These are phyloP conservation scores for Agrilus mali DNA, from an alignment of 2,888 invertebrate species.

Conservation along the genomic window DNA sequence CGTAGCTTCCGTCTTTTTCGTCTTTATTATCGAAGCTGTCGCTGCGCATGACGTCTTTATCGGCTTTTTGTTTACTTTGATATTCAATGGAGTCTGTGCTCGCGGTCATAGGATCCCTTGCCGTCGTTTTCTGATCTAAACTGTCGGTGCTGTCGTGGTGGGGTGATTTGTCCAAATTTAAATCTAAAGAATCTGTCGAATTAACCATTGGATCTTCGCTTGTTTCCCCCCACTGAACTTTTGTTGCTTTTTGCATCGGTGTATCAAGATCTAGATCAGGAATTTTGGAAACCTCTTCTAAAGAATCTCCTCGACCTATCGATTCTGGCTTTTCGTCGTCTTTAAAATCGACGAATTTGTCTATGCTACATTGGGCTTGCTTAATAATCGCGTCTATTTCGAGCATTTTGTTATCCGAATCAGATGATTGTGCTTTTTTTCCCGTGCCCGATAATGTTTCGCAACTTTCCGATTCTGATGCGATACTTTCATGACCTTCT, in stretches of 20 bases:
- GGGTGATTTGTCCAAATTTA: slow-evolving; percentile 33
- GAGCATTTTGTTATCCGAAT: slow-evolving; percentile 52
- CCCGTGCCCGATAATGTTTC: slow-evolving; percentile 49
- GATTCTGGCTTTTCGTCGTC: slow-evolving; percentile 44
- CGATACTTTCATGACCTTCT: slow-evolving; percentile 38
- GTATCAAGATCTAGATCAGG: slow-evolving; percentile 39
- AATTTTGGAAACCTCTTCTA: slow-evolving; percentile 40
- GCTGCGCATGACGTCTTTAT: slow-evolving; percentile 34
- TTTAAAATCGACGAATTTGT: slow-evolving; percentile 44
- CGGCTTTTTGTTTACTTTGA: slow-evolving; percentile 28
- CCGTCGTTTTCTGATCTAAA: slow-evolving; percentile 46
- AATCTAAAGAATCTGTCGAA: slow-evolving; percentile 51
- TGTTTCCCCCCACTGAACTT: slow-evolving; percentile 30
- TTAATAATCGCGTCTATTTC: slow-evolving; percentile 57
- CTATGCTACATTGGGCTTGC: slow-evolving; percentile 54
- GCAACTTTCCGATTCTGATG: slow-evolving; percentile 44
- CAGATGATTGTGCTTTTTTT: slow-evolving; percentile 44
- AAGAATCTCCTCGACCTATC: slow-evolving; percentile 38
- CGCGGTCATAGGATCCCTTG: slow-evolving; percentile 41
- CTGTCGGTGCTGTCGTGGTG: slow-evolving; percentile 55
- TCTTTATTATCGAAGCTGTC: slow-evolving; percentile 42
- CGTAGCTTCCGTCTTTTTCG: slow-evolving; percentile 27
- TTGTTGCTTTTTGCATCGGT: slow-evolving; percentile 29
- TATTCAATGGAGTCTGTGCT: slow-evolving; percentile 45
- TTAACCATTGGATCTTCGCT: slow-evolving; percentile 43